These are phyloP conservation scores for Gobionotothen gibberifrons DNA, from an alignment of 2,797 vertebrate species.

Conservation along the genomic window DNA sequence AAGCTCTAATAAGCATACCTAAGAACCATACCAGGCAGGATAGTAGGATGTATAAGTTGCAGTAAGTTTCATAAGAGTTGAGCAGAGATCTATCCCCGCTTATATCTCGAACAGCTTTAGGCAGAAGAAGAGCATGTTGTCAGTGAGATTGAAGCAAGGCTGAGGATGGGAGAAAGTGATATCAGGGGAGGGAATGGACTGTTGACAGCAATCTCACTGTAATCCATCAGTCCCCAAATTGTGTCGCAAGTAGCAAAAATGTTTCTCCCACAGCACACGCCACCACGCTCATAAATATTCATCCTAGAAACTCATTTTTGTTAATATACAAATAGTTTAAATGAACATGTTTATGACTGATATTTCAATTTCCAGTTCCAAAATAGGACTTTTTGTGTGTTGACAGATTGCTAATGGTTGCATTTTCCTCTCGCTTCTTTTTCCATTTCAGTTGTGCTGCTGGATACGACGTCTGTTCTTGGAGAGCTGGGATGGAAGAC, in stretches of 20 bases:
- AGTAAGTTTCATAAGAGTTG: conserved; percentile 12
- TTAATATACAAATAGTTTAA: conserved; percentile 57
- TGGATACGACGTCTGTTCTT: conserved; percentile 93
- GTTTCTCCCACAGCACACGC: conserved; percentile 37
- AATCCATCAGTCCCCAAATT: conserved; percentile 76
- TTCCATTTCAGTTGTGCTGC: conserved; percentile 90
- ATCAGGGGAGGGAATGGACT: conserved; percentile 58
- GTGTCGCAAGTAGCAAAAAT: conserved; percentile 52
- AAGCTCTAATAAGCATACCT: conserved; percentile 18
- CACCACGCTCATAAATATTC: conserved; percentile 65
- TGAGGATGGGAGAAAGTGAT: conserved; percentile 31
- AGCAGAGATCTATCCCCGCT: conserved; percentile 25
- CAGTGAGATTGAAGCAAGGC: conserved; percentile 40
- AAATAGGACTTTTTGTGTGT: conserved; percentile 58
- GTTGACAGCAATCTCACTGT: conserved; percentile 78
- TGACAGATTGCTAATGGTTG: conserved; percentile 64
- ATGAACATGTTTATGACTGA: conserved; percentile 66
- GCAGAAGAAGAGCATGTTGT: conserved; percentile 37
- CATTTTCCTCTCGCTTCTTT: conserved; percentile 39
- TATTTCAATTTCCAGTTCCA: conserved; percentile 67
- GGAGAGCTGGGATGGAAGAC: conserved; percentile 97
- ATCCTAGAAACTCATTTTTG: conserved; percentile 60
- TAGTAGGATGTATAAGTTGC: conserved; percentile 18
- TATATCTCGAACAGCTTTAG: conserved; percentile 15
- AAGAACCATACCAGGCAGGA: not conserved